These are phyloP conservation scores for Neomicropteryx cornuta DNA, from an alignment of 1,140 invertebrate genomes.

Conservation along the genomic window DNA sequence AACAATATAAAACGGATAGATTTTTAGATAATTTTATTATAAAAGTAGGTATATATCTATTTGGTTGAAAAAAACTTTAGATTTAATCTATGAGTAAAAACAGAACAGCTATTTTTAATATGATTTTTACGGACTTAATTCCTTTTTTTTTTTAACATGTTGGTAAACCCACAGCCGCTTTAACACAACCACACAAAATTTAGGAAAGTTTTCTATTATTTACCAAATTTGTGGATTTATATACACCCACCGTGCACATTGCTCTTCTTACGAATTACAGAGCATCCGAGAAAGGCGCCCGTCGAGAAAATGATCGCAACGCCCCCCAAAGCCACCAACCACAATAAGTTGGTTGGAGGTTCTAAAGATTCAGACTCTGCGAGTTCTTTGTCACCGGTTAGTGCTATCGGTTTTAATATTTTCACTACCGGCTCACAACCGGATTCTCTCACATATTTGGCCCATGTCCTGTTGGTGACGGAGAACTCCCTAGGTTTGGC, in stretches of 20 bases:
- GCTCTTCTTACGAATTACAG: constrained; percentile 8
- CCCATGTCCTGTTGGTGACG: constrained; percentile 54
- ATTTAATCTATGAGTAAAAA: no score
- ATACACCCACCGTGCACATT: not conserved
- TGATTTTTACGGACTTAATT: no score
- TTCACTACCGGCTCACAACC: constrained; percentile 45
- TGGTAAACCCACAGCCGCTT: no score
- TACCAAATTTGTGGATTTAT: not conserved
- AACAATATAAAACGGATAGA: no score
- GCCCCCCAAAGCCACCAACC: constrained; percentile 9
- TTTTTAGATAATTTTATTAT: no score
- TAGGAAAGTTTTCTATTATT: not conserved
- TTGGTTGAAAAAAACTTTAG: no score
- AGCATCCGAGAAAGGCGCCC: not conserved
- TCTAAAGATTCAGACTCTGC: not conserved
- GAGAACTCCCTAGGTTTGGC: constrained; percentile 43
- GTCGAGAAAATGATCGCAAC: constrained; percentile 7
- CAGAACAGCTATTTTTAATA: no score
- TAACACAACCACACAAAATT: no score
- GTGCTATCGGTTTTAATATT: constrained; percentile 31
- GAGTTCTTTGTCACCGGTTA: constrained; percentile 19
- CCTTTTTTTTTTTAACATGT: no score
- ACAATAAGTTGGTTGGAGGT: constrained; percentile 12
- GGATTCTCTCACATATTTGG: constrained; percentile 58
- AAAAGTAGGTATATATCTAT: no score